Conservation (phyloP, 2,113 vertebrate genomes). For the Aviceda subcristata region DNA sequence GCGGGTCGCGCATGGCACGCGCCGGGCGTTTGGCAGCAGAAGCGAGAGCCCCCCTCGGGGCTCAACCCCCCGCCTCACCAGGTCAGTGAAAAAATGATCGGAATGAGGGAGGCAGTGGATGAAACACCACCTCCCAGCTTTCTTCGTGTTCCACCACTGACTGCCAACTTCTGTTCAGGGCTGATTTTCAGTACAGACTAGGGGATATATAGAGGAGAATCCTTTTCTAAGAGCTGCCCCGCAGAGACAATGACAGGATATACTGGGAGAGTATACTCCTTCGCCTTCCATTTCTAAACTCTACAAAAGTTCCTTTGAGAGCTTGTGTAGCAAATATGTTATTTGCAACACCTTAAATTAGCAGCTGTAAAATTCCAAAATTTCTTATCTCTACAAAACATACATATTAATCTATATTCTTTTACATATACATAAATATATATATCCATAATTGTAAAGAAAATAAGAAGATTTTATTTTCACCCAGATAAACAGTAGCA, state of each 20-base stretch:
- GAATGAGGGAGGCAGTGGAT: not conserved
- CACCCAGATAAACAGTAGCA: not conserved
- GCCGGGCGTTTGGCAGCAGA: not conserved
- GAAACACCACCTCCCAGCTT: not conserved
- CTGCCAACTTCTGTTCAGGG: not conserved
- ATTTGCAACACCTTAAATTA: not conserved
- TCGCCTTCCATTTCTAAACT: not conserved
- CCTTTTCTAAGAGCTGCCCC: not conserved
- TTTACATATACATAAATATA: not conserved
- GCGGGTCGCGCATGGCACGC: rapidly evolving
- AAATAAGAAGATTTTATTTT: not conserved
- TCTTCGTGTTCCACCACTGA: not conserved
- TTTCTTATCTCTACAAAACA: not conserved
- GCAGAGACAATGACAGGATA: not conserved
- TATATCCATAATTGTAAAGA: not conserved
- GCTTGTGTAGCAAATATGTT: not conserved
- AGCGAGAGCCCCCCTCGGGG: not conserved
- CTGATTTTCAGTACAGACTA: not conserved
- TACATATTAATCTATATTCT: not conserved
- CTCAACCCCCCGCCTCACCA: too few relatives aligned
- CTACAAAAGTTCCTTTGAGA: not conserved
- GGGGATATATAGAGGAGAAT: not conserved
- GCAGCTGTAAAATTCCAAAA: not conserved
- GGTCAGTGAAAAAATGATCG: not conserved
- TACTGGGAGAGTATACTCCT: not conserved